Conservation (phyloP, 2,888 invertebrate species). For the Diadromus collaris region DNA sequence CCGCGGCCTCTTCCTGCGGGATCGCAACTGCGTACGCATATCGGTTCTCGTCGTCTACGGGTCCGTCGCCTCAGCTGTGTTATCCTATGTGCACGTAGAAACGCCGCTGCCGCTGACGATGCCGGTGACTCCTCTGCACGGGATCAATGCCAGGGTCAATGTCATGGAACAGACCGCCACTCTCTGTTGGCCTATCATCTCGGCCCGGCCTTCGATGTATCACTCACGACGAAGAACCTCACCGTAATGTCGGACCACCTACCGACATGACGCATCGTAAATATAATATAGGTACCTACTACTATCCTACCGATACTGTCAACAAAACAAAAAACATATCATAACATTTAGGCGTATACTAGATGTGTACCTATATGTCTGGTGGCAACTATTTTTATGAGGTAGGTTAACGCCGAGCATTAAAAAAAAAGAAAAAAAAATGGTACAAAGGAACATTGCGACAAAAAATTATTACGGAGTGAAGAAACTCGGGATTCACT, state of each 20-base stretch:
- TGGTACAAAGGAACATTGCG: neutral
- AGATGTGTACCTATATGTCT: neutral
- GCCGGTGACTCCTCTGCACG: conserved; percentile 53
- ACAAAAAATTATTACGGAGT: neutral
- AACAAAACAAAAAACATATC: neutral
- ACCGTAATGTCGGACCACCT: neutral
- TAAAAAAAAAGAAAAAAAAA: neutral
- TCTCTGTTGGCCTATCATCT: conserved; percentile 34
- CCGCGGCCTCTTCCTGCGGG: conserved; percentile 62
- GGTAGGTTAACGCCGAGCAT: neutral
- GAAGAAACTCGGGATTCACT: neutral
- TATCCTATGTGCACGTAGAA: neutral
- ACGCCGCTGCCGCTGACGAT: conserved; percentile 11
- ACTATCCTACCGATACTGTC: neutral
- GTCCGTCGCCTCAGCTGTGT: conserved; percentile 33
- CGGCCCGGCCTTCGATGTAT: conserved; percentile 31
- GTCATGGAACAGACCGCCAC: conserved; percentile 68
- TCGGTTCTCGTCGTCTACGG: conserved; percentile 43
- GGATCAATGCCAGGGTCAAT: conserved; percentile 79
- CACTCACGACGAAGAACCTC: conserved; percentile 25
- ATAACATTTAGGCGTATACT: too few species aligned
- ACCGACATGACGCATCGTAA: conserved; percentile 6
- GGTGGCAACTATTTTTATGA: conserved; percentile 6
- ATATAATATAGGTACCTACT: neutral
- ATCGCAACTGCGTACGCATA: conserved; percentile 64